Base-by-base conservation (phyloP, 2,888 invertebrate genomes). In the Liposcelis brunnea region DNA sequence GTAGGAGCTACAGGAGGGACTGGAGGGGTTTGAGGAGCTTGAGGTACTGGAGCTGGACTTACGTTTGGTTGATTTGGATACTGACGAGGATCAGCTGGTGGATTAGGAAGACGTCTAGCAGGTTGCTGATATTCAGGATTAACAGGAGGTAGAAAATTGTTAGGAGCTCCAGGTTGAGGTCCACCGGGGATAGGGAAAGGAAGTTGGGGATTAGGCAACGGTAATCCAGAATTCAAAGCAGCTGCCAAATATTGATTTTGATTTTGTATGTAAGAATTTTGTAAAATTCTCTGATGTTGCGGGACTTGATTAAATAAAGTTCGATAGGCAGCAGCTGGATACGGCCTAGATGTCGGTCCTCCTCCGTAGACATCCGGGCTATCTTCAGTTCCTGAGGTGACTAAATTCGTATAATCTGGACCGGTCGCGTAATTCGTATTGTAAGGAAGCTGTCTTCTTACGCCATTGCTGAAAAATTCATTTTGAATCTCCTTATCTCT, bases 341-440 rank as follows among this genome's bases (percentile, higher is more conserved):
- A 40, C 7, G 40, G 40, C 21, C 40, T 6, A 5, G 16, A 7
- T 19, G 40, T 40, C 6, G 40, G 15, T 16, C 16, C 15, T 18
- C 40, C 40, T n/a, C 40, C 40, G 11, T 18, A 40, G 5, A 40
- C 40, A 19, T 40, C 40, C 4, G 40, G 40, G 19, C 40, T 40
- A 40, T 40, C 40, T 19, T 40, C 40, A 12, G 40, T 40, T n/a
- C 40, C 40, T 18, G 40, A 40, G 6, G 40, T 19, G 6, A n/a
- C 19, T 7, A 40, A 19, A 40, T 21, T 21, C 10, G 15, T 19
- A 26, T 26, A 26, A 26, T 26, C 26, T 26, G 26, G 26, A 26
- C 26, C 26, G 26, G 26, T 26, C 26, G 8, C 26, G 8, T 26
- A 26, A 26, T 8, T n/a, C n/a, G n/a, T 26, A 8, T 26, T 26